Base-by-base conservation (phyloP, 2,113 vertebrate species). In the Heterotis niloticus region DNA sequence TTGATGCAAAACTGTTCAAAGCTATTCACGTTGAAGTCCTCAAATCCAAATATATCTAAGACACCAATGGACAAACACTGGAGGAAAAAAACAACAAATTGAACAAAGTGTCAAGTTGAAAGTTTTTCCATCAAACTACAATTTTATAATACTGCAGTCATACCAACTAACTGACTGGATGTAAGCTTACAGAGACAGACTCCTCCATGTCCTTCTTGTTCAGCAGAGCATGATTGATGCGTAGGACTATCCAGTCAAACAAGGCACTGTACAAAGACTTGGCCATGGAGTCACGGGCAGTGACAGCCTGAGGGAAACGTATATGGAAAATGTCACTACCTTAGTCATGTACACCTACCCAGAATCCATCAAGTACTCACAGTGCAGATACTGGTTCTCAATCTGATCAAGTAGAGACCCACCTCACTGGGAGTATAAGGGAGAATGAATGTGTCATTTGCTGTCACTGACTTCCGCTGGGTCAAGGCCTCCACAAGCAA, bases 1-100 rank as follows among this genome's bases (percentile, higher is more conserved):
- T 98, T 99, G 84, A 98, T 98, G 87, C 96, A 98, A 85, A 98
- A 96, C 87, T 98, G 97, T 83, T 99, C 96, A 65, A 99, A 99
- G 82, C 95, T 93, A 90, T 99, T 99, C 64, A 83, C 91, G 85
- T 92, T 90, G 4, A 97, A 96, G 82, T 98, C 95, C 85, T 99
- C 97, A 74, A 99, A 98, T 24, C 98, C 98, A 79, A 98, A 99
- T 83, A 99, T 97, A 84, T 98, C 97, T 28, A 98, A 91, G 52
- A 98, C 92, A 7, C 97, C 96, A 0, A 99, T 93, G 69, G 96
- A 98, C 82, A 98, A 87, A 87, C 94, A 95, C 97, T 98, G 29
- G 7, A 17, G 64, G 77, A 54, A 44, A 20, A 68, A 81, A 18
- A 24, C 18, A 84, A 5, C 10, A 52, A 0, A 54, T 54, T 59